phyloP scores from a whole-genome alignment of 1,140 invertebrate species.

The Wasmannia auropunctata region DNA sequence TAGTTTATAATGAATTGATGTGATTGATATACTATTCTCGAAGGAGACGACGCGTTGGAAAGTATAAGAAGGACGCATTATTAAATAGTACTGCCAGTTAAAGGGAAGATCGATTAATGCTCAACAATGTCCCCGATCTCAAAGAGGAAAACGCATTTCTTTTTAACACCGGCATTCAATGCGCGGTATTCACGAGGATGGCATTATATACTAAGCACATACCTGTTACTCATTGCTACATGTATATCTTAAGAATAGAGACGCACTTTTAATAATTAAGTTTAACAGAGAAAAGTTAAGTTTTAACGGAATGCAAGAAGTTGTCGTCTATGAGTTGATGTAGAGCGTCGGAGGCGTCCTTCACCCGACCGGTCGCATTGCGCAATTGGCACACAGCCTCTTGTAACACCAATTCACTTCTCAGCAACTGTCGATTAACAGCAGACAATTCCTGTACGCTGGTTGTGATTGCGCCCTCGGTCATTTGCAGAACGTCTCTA shows the following conservation, averaged over 20 bases:
- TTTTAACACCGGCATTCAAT: conserved; percentile 56
- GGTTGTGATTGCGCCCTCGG: conserved; percentile 75
- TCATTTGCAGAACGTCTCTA: conserved; percentile 78
- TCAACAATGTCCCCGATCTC: conserved; percentile 76
- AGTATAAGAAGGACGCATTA: conserved; percentile 75
- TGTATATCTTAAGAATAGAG: conserved; percentile 46
- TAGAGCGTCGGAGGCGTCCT: conserved; percentile 75
- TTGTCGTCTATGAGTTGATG: conserved; percentile 78
- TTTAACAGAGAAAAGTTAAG: conserved; percentile 70
- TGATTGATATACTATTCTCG: conserved; percentile 59
- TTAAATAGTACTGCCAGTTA: conserved; percentile 83
- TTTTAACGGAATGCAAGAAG: conserved; percentile 82
- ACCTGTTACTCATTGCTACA: conserved; percentile 46
- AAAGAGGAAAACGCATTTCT: conserved; percentile 63
- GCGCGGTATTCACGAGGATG: conserved; percentile 20
- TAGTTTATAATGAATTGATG: conserved; percentile 65
- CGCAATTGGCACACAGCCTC: conserved; percentile 81
- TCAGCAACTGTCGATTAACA: conserved; percentile 82
- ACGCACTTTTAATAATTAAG: conserved; percentile 59
- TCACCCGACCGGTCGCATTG: conserved; percentile 75
- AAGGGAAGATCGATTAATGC: conserved; percentile 78
- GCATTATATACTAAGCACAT: conserved; percentile 59
- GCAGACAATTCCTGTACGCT: conserved; percentile 79
- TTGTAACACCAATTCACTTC: conserved; percentile 82
- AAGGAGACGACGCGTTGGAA: conserved; percentile 68